Evolutionary conservation across 2,797 vertebrate species (phyloP).

Genomic region (Mus spretus): DNA sequence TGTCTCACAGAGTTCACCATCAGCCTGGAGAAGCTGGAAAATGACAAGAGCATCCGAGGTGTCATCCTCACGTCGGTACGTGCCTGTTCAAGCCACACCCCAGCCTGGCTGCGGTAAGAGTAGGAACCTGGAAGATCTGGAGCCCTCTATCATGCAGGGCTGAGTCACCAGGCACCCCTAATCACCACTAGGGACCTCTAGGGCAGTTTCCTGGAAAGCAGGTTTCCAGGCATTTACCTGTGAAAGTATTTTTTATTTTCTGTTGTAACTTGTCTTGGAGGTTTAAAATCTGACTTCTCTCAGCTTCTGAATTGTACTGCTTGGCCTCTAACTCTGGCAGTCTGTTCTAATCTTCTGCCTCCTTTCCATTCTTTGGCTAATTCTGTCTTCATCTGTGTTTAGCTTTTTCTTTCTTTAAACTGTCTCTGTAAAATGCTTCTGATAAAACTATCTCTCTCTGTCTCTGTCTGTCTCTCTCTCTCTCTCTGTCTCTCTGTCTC

Average conservation of each 20-base stretch:
- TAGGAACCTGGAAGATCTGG: not conserved
- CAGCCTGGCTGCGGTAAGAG: not conserved
- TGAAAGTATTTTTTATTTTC: not conserved
- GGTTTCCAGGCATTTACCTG: not conserved
- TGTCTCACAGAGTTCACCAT: constrained; percentile 95
- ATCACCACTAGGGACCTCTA: not conserved
- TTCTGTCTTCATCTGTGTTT: not conserved
- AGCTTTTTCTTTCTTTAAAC: not conserved
- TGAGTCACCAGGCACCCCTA: not conserved
- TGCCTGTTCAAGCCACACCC: not conserved
- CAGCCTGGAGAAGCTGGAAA: constrained; percentile 95
- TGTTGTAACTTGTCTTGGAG: not conserved
- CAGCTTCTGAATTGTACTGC: not conserved
- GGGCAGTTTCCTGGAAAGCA: not conserved
- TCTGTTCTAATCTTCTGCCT: not conserved
- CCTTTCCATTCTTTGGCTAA: not conserved
- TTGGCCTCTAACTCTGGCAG: not conserved
- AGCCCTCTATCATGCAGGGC: not conserved
- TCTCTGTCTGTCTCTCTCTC: too few species aligned
- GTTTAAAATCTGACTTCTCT: not conserved
- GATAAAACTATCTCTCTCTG: not conserved
- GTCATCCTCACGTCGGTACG: constrained; percentile 94
- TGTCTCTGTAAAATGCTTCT: not conserved
- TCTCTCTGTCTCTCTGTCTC: too few species aligned
- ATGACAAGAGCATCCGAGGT: constrained; percentile 93